Conservation (phyloP, 2,113 vertebrate species). For the Pluvianellus socialis region DNA sequence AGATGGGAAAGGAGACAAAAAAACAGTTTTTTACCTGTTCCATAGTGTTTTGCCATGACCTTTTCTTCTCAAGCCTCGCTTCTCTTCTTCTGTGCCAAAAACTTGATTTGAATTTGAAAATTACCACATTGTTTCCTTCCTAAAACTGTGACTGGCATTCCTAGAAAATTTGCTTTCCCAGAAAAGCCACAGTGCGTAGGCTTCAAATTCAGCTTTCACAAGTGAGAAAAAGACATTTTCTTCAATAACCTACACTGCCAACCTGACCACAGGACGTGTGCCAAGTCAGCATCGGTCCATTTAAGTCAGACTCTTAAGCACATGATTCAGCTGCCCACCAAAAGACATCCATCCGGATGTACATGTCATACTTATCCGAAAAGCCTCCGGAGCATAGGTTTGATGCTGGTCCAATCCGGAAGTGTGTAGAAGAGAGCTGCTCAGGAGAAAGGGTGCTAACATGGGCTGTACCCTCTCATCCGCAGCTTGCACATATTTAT, state of each 20-base stretch:
- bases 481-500: background rate
- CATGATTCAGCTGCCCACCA: background rate
- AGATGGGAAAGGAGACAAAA: background rate
- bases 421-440: background rate
- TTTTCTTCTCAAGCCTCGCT: slow-evolving; percentile 11
- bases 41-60: background rate
- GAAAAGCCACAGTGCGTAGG: slow-evolving; percentile 37
- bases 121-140: slow-evolving; percentile 33
- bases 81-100: background rate
- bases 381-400: background rate
- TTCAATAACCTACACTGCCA: background rate
- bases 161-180: slow-evolving; percentile 53
- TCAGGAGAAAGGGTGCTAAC: background rate
- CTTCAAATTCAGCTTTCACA: background rate
- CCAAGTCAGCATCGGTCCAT: too few species aligned
- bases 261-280: background rate
- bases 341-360: background rate
- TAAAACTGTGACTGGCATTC: slow-evolving; percentile 60
- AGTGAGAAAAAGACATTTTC: slow-evolving; percentile 38
- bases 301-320: background rate
- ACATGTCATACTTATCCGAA: accelerated
- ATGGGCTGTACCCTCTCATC: background rate
- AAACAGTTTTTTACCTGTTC: slow-evolving; percentile 16
- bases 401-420: background rate
- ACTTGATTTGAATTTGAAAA: slow-evolving; percentile 33